Base-by-base conservation (phyloP, 2,888 invertebrate genomes). In the Dolomedes plantarius region DNA sequence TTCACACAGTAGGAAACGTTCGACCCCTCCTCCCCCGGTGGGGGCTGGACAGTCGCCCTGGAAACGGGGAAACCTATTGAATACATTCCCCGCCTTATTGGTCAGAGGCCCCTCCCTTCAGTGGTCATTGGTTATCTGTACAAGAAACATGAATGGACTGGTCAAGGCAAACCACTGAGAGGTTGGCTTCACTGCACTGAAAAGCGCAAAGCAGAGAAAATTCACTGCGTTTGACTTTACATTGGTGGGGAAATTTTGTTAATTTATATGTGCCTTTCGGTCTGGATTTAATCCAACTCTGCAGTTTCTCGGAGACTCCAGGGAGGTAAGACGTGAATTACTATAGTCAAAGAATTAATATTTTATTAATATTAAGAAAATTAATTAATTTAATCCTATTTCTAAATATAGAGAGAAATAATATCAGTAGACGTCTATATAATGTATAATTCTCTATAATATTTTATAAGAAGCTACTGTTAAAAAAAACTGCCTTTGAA, bases 131-230 rank as follows among this genome's bases (percentile, higher is more conserved):
- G 77, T 27, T 62, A 65, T 27, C 50, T 27, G 7, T 27, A 9
- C 65, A 11, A 77, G 77, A 77, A 85, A 85, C 77, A 80, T 71
- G 28, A 76, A 83, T 76, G 71, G 71, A n/a, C 68, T 77, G 72
- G 77, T 73, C 77, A 65, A 67, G 36, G 23, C 1, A 64, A 31
- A 27, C 65, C 36, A 71, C 72, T 29, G 28, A 73, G 29, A 77
- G 73, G 77, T 62, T 73, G 83, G 50, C 77, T 85, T 77, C 41
- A 13, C 77, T 32, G 67, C 77, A 62, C 62, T 67, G 56, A 62
- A 68, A 65, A 36, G 77, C 75, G 77, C 29, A 36, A 16, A n/a
- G 39, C 32, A 69, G 81, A 69, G 62, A 71, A 65, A 62, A 23
- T 19, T 68, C 46, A 32, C 19, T 67, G 31, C 31, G 32, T n/a